These are phyloP conservation scores for Camelus bactrianus DNA, from an alignment of 2,113 vertebrate species.

Conservation along the genomic window DNA sequence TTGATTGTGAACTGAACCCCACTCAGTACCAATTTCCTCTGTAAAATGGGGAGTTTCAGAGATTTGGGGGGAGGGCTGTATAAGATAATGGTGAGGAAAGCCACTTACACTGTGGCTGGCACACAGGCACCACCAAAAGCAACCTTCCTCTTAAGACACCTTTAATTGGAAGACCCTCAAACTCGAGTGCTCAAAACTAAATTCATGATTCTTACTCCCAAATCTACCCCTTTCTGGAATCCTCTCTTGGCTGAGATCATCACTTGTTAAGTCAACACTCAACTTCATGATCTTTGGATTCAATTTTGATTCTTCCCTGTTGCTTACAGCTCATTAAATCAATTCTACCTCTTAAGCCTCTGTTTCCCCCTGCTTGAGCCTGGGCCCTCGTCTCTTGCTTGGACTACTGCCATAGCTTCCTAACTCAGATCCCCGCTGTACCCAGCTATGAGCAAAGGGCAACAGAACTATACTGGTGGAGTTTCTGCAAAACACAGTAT, in stretches of 20 bases:
- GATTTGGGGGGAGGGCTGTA: background rate
- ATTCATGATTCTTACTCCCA: background rate
- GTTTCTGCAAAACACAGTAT: background rate
- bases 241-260: background rate
- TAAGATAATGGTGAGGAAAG: background rate
- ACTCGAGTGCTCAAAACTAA: background rate
- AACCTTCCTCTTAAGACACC: background rate
- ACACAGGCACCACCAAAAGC: background rate
- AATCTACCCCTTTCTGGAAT: background rate
- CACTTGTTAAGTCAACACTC: background rate
- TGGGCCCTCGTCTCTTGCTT: background rate
- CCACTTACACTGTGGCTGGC: background rate
- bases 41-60: background rate
- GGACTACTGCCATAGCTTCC: background rate
- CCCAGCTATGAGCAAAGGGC: background rate
- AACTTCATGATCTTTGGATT: background rate
- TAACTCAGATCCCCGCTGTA: background rate
- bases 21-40: background rate
- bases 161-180: background rate
- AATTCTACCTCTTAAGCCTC: background rate
- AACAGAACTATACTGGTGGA: background rate
- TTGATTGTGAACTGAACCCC: background rate
- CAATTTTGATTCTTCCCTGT: background rate
- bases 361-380: background rate
- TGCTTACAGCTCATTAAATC: background rate